phyloP scores from a whole-genome alignment of 2,797 vertebrate genomes.

The Martes flavigula region DNA sequence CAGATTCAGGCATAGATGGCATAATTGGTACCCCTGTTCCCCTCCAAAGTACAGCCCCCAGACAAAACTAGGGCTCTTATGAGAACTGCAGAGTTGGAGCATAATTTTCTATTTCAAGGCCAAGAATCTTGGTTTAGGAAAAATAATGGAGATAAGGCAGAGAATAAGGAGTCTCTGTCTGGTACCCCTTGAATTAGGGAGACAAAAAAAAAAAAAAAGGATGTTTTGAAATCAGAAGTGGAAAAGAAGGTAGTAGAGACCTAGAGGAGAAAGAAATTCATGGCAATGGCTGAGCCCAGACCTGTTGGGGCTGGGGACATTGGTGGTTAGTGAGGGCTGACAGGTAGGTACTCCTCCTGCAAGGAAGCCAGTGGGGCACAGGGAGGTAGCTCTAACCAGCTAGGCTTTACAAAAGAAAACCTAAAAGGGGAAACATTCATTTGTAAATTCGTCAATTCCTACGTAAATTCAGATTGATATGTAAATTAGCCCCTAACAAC shows the following conservation, averaged over 20 bases:
- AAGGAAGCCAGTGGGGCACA: neutral
- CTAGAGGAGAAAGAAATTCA: neutral
- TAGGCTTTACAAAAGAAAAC: neutral
- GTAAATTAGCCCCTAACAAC: neutral
- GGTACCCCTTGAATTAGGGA: neutral
- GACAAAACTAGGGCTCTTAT: neutral
- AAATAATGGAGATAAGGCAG: neutral
- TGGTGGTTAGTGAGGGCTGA: neutral
- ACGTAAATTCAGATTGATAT: neutral
- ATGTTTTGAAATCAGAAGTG: neutral
- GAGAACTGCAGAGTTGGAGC: neutral
- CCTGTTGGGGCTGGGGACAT: neutral
- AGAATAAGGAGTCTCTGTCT: neutral
- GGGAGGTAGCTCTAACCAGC: neutral
- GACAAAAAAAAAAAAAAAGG: neutral
- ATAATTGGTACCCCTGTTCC: neutral
- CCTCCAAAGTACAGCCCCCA: neutral
- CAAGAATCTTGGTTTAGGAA: neutral
- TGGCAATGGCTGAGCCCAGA: neutral
- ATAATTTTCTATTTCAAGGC: neutral
- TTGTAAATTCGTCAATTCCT: neutral
- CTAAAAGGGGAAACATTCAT: neutral
- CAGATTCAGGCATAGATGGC: neutral
- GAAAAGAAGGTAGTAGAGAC: neutral
- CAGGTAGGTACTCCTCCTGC: neutral